Conservation (phyloP, 64 coral and sea anemone species). For the Stichodactyla mertensii region DNA sequence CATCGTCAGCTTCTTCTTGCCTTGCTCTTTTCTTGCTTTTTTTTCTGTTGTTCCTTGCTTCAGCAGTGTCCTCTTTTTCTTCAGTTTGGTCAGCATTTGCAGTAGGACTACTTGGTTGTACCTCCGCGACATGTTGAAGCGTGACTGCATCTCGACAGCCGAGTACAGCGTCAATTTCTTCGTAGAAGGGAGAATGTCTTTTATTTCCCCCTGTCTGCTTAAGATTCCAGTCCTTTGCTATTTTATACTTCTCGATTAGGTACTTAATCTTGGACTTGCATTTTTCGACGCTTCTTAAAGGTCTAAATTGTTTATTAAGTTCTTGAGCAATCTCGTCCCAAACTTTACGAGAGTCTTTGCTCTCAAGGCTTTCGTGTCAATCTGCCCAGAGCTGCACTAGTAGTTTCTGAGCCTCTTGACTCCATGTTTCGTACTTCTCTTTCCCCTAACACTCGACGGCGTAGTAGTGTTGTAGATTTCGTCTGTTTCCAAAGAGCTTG, state of each 20-base stretch:
- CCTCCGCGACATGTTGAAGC: conserved; percentile 30
- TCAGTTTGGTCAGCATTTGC: neutral
- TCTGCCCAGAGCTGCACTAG: conserved; percentile 6
- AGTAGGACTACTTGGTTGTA: neutral
- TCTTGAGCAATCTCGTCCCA: conserved; percentile 9
- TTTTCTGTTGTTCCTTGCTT: neutral
- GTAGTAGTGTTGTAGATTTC: no score
- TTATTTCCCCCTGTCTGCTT: conserved; percentile 31
- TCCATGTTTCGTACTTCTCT: conserved; percentile 4
- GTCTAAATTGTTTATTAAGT: conserved; percentile 14
- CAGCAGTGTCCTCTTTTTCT: neutral
- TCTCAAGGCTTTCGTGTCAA: neutral
- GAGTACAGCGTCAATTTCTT: conserved; percentile 25
- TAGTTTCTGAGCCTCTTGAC: conserved; percentile 10
- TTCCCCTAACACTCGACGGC: neutral
- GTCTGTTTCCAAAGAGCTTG: no score
- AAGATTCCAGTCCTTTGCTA: conserved; percentile 38
- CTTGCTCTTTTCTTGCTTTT: neutral
- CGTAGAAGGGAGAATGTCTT: conserved; percentile 30
- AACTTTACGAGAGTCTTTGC: conserved; percentile 16
- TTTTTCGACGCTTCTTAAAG: neutral
- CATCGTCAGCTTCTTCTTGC: neutral
- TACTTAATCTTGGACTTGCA: conserved; percentile 43
- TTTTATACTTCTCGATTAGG: conserved; percentile 48
- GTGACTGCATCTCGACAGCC: conserved; percentile 31